These are phyloP conservation scores for Erythrocebus patas DNA, from an alignment of 2,113 vertebrate genomes.

Conservation along the genomic window DNA sequence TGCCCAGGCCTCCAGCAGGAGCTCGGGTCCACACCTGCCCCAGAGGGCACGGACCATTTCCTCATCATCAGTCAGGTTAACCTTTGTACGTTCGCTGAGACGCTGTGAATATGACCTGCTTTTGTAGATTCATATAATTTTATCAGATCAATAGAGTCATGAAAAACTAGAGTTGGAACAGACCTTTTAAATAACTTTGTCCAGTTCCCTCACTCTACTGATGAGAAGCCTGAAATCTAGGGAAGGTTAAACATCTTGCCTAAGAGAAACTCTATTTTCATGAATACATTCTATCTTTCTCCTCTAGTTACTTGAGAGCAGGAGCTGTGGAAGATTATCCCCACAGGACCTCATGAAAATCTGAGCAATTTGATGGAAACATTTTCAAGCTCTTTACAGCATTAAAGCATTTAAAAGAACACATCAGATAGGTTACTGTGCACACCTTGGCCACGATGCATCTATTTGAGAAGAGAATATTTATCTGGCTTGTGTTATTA, in stretches of 20 bases:
- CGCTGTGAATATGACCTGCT: rapidly evolving
- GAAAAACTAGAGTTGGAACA: neutral
- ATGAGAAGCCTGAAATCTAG: neutral
- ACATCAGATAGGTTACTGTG: neutral
- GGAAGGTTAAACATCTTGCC: neutral
- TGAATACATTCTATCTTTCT: neutral
- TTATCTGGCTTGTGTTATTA: neutral
- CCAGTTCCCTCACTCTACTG: neutral
- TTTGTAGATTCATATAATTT: neutral
- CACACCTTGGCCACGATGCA: no score
- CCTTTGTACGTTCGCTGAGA: rapidly evolving
- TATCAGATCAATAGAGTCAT: neutral
- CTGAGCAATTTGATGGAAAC: rapidly evolving
- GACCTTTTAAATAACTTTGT: neutral
- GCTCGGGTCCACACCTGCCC: rapidly evolving
- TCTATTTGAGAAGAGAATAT: neutral
- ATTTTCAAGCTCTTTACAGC: neutral
- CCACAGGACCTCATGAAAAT: rapidly evolving
- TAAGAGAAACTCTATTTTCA: neutral
- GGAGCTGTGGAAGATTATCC: neutral
- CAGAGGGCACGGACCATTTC: rapidly evolving
- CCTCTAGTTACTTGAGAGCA: neutral
- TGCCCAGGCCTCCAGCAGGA: rapidly evolving
- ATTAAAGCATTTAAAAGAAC: neutral
- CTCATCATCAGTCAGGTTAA: neutral